Evolutionary conservation across 1,140 invertebrate genomes (phyloP).

Genomic region (Brachionus plicatilis): DNA sequence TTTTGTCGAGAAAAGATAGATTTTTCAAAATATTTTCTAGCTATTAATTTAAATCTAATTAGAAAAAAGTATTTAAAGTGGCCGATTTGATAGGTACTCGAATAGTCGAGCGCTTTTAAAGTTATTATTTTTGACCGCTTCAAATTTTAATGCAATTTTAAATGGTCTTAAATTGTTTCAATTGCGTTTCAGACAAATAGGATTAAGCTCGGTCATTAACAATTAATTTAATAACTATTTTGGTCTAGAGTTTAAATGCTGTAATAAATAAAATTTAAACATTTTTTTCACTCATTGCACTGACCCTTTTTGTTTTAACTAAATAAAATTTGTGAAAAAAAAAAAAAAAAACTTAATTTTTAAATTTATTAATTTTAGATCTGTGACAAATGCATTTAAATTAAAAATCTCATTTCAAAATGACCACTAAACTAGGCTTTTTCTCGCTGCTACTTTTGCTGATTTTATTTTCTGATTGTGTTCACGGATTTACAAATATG

Average conservation of each 20-base stretch:
- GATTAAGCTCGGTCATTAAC: neutral
- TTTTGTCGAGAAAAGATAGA: neutral
- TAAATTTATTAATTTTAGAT: neutral
- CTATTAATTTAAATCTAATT: constrained; percentile 23
- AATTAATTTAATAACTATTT: neutral
- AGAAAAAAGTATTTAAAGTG: neutral
- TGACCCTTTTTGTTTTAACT: neutral
- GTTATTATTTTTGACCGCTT: neutral
- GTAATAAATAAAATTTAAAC: neutral
- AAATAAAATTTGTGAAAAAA: neutral
- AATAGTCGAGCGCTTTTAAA: neutral
- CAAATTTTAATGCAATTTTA: constrained; percentile 8
- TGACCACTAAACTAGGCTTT: neutral
- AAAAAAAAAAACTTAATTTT: neutral
- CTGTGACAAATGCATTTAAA: neutral
- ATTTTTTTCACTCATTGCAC: neutral
- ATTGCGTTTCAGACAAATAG: neutral
- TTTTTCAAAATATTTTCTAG: neutral
- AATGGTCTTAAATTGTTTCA: constrained; percentile 11
- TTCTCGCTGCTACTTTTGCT: neutral
- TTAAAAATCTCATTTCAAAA: neutral
- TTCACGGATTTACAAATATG: constrained; percentile 1
- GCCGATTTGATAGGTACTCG: neutral
- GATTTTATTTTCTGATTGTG: neutral
- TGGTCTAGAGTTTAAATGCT: neutral